Evolutionary conservation across 2,113 vertebrate species (phyloP).

Genomic region (Cottus gobio): DNA sequence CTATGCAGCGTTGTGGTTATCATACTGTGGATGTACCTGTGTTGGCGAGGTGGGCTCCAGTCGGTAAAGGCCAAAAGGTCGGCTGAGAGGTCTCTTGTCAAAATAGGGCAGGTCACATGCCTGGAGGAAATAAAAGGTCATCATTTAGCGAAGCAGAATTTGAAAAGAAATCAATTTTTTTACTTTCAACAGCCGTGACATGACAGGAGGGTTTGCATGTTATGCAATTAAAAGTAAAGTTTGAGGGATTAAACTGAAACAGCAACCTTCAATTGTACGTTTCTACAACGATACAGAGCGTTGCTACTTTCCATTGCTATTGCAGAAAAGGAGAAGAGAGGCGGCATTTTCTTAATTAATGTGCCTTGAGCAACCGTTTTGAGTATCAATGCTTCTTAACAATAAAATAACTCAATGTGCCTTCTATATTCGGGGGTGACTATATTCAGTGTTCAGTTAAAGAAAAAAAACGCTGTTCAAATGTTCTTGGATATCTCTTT

Average conservation of each 20-base stretch:
- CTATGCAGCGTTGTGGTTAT: neutral
- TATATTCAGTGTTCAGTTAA: neutral
- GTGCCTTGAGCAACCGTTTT: neutral
- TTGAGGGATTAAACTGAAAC: neutral
- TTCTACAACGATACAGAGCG: neutral
- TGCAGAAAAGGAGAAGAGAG: neutral
- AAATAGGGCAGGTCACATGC: slow-evolving; percentile 85
- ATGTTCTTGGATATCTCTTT: neutral
- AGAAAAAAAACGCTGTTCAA: neutral
- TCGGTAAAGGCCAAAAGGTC: slow-evolving; percentile 84
- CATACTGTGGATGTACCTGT: slow-evolving; percentile 69
- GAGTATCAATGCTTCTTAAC: neutral
- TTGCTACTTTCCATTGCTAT: neutral
- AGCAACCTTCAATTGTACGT: neutral
- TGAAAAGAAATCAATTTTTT: neutral
- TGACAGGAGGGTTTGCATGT: neutral
- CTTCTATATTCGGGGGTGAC: slow-evolving; percentile 1
- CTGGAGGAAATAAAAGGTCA: slow-evolving; percentile 45
- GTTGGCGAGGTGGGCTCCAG: slow-evolving; percentile 86
- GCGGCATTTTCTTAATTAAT: slow-evolving; percentile 10
- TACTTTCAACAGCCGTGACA: neutral
- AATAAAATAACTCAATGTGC: neutral
- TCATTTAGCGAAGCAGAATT: neutral
- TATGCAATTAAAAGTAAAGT: slow-evolving; percentile 9
- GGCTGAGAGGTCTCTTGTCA: slow-evolving; percentile 83